A percentile compares a stretch with the other conserved stretches of the same genome.
phyloP scores from a whole-genome alignment of 1,140 invertebrate genomes.

The Drosophila pruinosa region DNA sequence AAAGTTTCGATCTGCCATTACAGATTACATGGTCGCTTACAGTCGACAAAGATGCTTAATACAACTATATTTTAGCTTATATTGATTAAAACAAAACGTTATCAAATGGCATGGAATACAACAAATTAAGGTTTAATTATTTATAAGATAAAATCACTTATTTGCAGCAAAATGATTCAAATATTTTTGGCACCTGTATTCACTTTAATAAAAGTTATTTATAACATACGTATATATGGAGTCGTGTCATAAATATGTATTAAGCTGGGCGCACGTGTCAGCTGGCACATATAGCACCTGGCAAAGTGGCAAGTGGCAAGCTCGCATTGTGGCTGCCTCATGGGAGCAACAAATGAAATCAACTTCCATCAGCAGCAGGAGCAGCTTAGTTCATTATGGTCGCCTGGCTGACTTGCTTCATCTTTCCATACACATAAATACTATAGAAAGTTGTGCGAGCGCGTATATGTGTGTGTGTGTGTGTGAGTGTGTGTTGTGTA shows the following conservation, averaged over 20 bases:
- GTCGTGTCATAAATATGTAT: slow-evolving; percentile 6
- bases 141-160: neutral
- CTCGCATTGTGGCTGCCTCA: slow-evolving; percentile 3
- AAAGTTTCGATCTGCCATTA: no score
- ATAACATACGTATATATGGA: slow-evolving; percentile 3
- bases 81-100: no score
- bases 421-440: neutral
- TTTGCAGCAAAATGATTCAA: neutral
- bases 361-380: slow-evolving; percentile 31
- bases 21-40: no score
- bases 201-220: slow-evolving; percentile 8
- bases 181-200: neutral
- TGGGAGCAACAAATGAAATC: slow-evolving; percentile 27
- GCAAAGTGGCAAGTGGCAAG: slow-evolving; percentile 16
- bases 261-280: slow-evolving; percentile 16
- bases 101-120: no score
- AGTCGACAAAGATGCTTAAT: no score
- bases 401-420: slow-evolving; percentile 8
- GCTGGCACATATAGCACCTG: slow-evolving; percentile 8
- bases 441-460: neutral
- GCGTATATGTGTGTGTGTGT: neutral
- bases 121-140: no score
- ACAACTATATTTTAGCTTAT: no score
- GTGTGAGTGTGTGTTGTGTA: neutral
- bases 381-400: slow-evolving; percentile 30